Evolutionary conservation across 2,888 invertebrate species (phyloP).

Genomic region (Eupithecia tripunctaria): DNA sequence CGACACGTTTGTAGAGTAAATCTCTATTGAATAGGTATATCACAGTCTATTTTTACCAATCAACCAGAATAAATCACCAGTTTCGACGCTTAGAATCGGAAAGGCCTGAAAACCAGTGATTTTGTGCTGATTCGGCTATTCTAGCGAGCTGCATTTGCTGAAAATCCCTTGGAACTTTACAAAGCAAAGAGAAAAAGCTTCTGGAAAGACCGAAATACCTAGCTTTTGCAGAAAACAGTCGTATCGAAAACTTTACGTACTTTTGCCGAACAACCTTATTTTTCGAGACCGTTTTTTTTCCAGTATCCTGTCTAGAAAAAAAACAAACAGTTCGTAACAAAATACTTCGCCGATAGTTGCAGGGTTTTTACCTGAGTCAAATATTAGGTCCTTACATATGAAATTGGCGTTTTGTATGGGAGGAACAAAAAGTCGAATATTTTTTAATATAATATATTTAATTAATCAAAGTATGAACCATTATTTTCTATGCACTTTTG

Average conservation of each 20-base stretch:
- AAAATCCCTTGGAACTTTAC: constrained; percentile 54
- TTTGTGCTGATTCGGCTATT: constrained; percentile 54
- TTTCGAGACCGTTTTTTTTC: neutral
- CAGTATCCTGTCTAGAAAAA: neutral
- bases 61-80: neutral
- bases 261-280: neutral
- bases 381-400: too few relatives aligned
- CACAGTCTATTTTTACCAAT: neutral
- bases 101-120: constrained; percentile 47
- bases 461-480: too few relatives aligned
- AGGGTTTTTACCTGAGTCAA: neutral
- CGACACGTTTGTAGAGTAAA: neutral
- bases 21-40: neutral
- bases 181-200: constrained; percentile 42
- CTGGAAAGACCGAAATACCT: constrained; percentile 43
- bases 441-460: too few relatives aligned
- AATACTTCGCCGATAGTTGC: neutral
- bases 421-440: too few relatives aligned
- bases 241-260: neutral
- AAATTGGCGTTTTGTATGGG: too few relatives aligned
- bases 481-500: too few relatives aligned
- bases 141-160: constrained; percentile 56
- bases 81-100: neutral
- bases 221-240: neutral
- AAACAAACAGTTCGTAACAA: neutral